These are phyloP conservation scores for Cabera pusaria DNA, from an alignment of 2,888 invertebrate species.

Conservation along the genomic window DNA sequence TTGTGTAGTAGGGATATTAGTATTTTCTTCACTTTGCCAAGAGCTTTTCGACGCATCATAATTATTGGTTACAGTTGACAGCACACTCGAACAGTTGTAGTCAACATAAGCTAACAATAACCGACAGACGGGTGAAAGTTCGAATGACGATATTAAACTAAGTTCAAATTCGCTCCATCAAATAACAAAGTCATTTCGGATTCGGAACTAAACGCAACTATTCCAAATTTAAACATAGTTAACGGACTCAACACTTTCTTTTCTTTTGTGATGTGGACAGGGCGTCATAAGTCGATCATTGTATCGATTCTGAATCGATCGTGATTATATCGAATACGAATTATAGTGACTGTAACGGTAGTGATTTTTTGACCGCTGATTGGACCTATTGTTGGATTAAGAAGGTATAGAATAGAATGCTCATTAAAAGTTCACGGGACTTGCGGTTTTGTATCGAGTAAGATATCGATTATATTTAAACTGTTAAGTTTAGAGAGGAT, in stretches of 20 bases:
- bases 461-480: constrained; percentile 19
- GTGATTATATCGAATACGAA: constrained; percentile 57
- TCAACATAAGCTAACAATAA: constrained; percentile 18
- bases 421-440: constrained; percentile 47
- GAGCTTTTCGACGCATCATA: too few species aligned
- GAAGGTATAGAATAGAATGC: constrained; percentile 42
- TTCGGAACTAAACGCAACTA: constrained; percentile 42
- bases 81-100: too few species aligned
- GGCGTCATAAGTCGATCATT: constrained; percentile 70
- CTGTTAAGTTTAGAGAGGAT: constrained; percentile 20
- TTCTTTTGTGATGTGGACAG: constrained; percentile 72
- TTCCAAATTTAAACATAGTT: constrained; percentile 65
- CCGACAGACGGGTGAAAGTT: constrained; percentile 21
- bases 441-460: constrained; percentile 20
- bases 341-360: constrained; percentile 48
- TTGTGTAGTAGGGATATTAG: too few species aligned
- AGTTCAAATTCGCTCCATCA: constrained; percentile 42
- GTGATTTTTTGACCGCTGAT: constrained; percentile 58
- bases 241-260: constrained; percentile 70
- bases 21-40: too few species aligned
- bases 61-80: too few species aligned
- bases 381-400: constrained; percentile 61
- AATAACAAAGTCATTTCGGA: constrained; percentile 39
- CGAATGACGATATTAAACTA: constrained; percentile 12
- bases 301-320: constrained; percentile 63